These are phyloP conservation scores for Eledona agricola DNA, from an alignment of 2,888 invertebrate species.

Conservation along the genomic window DNA sequence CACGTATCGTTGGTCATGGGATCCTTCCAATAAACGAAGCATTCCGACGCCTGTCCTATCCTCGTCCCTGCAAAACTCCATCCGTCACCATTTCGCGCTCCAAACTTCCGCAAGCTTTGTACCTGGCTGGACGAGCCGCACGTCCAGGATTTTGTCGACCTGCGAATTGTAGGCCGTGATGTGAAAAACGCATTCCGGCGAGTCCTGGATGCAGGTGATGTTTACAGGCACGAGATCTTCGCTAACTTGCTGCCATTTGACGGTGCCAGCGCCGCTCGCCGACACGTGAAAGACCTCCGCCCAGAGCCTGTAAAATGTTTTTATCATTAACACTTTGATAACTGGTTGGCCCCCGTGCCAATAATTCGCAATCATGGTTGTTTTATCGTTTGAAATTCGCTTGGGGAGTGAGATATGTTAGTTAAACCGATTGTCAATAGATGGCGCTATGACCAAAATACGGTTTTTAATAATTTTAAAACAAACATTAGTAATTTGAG, in stretches of 20 bases:
- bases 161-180: conserved; percentile 99
- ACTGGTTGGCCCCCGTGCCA: no score
- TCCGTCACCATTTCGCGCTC: background rate
- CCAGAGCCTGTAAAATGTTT: conserved; percentile 78
- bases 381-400: no score
- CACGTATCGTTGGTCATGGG: conserved; percentile 97
- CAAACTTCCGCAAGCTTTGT: conserved; percentile 46
- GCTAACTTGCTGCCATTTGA: conserved; percentile 97
- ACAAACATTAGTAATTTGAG: no score
- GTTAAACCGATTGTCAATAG: no score
- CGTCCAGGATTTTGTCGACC: conserved; percentile 98
- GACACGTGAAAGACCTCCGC: conserved; percentile 98
- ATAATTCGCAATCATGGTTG: no score
- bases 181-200: conserved; percentile 96
- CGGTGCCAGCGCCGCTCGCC: conserved; percentile 89
- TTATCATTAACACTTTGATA: no score
- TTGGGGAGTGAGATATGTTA: no score
- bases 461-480: no score
- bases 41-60: conserved; percentile 97
- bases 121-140: conserved; percentile 97
- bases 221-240: conserved; percentile 98
- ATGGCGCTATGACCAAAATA: no score
- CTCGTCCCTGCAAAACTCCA: conserved; percentile 78
- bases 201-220: conserved; percentile 97
- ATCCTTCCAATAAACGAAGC: conserved; percentile 99